Base-by-base conservation (phyloP, 1,140 invertebrate species). In the Caenorhabditis inopinata region DNA sequence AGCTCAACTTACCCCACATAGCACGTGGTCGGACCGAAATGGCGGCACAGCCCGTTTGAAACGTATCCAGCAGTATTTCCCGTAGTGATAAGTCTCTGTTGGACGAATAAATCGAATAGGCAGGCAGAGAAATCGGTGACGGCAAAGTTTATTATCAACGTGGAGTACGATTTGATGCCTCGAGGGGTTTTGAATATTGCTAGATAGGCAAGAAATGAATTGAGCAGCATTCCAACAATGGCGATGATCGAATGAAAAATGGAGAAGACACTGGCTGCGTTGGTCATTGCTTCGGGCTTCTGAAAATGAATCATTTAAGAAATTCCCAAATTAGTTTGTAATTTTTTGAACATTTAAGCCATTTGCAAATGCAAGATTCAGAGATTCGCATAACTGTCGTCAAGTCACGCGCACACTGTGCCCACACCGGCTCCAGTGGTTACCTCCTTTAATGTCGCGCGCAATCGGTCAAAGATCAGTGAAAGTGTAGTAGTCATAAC, bases 101-200 rank as follows among this genome's bases (percentile, higher is more conserved):
- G 46, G 21, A 78, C 78, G 18, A 79, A 79, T 18, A 79, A 42
- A 46, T 58, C 78, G 9, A 75, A 45, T 21, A 79, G 35, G 27
- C 78, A 79, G 0, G 48, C 51, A 14, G 16, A 74, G 73, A 79
- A 79, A 58, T 79, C 78, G 18, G 62, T 79, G 14, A 79, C 18
- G 0, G 62, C 78, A 21, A 79, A 79, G 35, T 79, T 79, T 6
- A 79, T 14, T 12, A 79, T 74, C 23, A 79, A 45, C 18, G 58
- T 53, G 29, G 78, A n/a, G 51, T 79, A 79, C 6, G 62, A 68
- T 25, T 58, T 47, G 45, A 79, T 79, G 29, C 27, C 58, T 25
- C 58, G 32, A 16, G 78, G 78, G 35, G 78, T 74, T 35, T 49
- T n/a, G 45, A 74, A 47, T 9, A 79, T 6, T n/a, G 46, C 62